Evolutionary conservation across 2,797 vertebrate species (phyloP).

Genomic region (Nothura maculosa): DNA sequence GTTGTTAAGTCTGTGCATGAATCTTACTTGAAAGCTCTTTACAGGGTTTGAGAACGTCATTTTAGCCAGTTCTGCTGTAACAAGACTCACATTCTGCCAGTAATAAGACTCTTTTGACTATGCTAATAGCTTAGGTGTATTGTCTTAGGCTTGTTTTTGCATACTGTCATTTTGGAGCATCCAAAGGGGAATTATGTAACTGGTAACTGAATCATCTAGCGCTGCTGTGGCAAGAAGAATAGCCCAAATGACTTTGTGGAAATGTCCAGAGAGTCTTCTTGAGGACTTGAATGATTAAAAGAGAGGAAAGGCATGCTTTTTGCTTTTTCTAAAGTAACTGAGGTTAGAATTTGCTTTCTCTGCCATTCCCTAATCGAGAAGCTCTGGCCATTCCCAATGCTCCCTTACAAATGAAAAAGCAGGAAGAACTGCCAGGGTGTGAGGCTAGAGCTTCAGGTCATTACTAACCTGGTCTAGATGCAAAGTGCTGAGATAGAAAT

Average conservation of each 20-base stretch:
- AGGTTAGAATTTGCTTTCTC: not conserved
- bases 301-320: not conserved
- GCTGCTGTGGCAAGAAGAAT: not conserved
- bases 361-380: not conserved
- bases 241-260: not conserved
- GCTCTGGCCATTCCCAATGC: not conserved
- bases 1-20: accelerated
- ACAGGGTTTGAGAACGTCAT: not conserved
- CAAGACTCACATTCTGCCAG: not conserved
- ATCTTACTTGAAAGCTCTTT: not conserved
- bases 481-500: constrained; percentile 48
- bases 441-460: constrained; percentile 21
- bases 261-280: not conserved
- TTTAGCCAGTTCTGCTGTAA: not conserved
- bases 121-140: not conserved
- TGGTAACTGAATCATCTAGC: not conserved
- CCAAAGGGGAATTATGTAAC: not conserved
- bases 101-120: not conserved
- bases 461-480: constrained; percentile 21
- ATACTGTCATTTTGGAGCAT: not conserved
- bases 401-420: not conserved
- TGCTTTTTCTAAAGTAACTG: not conserved
- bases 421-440: not conserved
- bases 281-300: not conserved
- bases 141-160: not conserved